A percentile compares a stretch with the other conserved stretches of the same genome.
phyloP scores from a whole-genome alignment of 2,888 invertebrate genomes.

The Pogonocherus hispidulus region DNA sequence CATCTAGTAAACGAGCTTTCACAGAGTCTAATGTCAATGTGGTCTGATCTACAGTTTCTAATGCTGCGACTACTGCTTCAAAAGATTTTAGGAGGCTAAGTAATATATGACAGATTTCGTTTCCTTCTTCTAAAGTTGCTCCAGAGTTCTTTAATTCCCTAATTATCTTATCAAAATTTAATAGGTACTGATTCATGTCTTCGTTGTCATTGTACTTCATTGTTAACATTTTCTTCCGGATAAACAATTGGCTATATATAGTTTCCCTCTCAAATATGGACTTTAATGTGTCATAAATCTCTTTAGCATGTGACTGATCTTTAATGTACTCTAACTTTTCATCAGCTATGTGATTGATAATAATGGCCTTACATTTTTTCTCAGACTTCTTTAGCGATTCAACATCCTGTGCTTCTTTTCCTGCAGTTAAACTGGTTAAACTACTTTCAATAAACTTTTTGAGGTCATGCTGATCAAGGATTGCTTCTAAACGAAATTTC shows the following conservation, averaged over 20 bases:
- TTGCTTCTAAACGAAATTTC: too few relatives aligned
- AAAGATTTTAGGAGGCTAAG: conserved; percentile 32
- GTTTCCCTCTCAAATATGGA: conserved; percentile 2
- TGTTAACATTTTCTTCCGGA: background rate
- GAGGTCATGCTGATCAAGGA: too few relatives aligned
- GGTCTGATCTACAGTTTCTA: conserved; percentile 44
- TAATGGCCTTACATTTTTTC: too few relatives aligned
- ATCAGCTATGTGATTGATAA: too few relatives aligned
- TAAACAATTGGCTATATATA: conserved; percentile 3
- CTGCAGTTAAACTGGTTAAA: too few relatives aligned
- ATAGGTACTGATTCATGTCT: conserved; percentile 33
- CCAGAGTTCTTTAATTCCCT: conserved; percentile 47
- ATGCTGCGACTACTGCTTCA: conserved; percentile 20
- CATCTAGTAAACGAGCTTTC: background rate
- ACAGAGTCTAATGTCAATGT: background rate
- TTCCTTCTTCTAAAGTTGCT: conserved; percentile 36
- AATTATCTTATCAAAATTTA: conserved; percentile 50
- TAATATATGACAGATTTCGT: conserved; percentile 48
- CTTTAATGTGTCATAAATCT: background rate
- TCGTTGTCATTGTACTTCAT: background rate
- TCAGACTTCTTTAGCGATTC: too few relatives aligned
- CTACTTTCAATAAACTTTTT: too few relatives aligned
- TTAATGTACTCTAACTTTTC: conserved; percentile 7
- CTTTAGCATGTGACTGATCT: background rate
- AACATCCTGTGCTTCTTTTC: too few relatives aligned